Percentiles rank a stretch among this genome's conserved stretches.
Conservation (phyloP, 2,113 vertebrate genomes). For the Prinia subflava region DNA sequence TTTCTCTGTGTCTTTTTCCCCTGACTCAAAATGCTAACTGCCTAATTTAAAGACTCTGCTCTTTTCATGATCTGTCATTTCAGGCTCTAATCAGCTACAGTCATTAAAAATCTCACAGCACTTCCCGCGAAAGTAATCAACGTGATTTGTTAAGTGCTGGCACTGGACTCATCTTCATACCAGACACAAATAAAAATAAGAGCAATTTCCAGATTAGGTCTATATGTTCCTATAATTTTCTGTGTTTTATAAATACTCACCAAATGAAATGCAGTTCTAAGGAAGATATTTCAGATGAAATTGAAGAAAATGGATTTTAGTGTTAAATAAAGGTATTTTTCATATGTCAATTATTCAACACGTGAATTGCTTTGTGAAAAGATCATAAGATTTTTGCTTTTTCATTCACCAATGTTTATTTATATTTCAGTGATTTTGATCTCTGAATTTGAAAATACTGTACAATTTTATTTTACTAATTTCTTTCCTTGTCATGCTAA, state of each 20-base stretch:
- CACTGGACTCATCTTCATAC: not conserved
- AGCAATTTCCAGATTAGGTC: not conserved
- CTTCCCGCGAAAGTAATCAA: not conserved
- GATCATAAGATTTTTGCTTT: not conserved
- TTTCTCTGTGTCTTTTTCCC: not conserved
- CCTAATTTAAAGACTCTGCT: conserved; percentile 4
- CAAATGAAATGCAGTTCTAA: not conserved
- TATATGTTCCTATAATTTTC: not conserved
- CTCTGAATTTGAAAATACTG: not conserved
- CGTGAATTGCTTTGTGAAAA: not conserved
- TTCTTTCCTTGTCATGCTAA: not conserved
- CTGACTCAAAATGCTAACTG: not conserved
- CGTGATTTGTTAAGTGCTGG: conserved; percentile 35
- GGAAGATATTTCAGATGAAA: not conserved
- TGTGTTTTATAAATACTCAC: not conserved
- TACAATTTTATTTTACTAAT: not conserved
- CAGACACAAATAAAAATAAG: not conserved
- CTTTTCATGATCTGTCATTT: conserved; percentile 24
- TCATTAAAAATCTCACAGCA: conserved; percentile 9
- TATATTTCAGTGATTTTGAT: not conserved
- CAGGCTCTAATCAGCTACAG: not conserved
- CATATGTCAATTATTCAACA: not conserved
- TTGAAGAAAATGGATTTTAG: not conserved
- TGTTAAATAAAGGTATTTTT: not conserved
- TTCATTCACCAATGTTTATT: not conserved